Conservation (phyloP, 2,888 invertebrate species). For the Aleiodes alternator region DNA sequence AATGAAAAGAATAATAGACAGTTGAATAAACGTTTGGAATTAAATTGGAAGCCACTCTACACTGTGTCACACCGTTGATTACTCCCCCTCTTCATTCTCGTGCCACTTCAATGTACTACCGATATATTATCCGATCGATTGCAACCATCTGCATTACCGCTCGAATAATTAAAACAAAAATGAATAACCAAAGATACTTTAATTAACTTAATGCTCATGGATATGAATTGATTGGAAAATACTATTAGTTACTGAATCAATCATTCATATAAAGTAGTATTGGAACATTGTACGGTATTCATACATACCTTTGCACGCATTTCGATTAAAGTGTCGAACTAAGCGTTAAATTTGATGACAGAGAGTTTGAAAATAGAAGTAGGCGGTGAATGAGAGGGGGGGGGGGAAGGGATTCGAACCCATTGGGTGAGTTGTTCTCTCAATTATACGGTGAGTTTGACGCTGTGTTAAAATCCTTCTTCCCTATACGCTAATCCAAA, state of each 20-base stretch:
- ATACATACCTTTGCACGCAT: slow-evolving; percentile 23
- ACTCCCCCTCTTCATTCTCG: background rate
- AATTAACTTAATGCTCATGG: slow-evolving; percentile 23
- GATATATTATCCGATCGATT: background rate
- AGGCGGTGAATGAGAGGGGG: too few species aligned
- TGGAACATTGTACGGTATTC: background rate
- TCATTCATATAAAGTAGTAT: slow-evolving; percentile 28
- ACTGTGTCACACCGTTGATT: slow-evolving; percentile 15
- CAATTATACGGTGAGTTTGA: slow-evolving; percentile 19
- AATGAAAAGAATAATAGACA: slow-evolving; percentile 17
- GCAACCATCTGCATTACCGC: background rate
- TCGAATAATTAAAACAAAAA: slow-evolving; percentile 23
- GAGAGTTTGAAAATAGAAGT: background rate
- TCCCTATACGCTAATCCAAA: background rate
- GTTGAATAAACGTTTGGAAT: slow-evolving; percentile 22
- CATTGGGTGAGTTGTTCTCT: slow-evolving; percentile 21
- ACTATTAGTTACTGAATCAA: slow-evolving; percentile 39
- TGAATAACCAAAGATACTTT: slow-evolving; percentile 28
- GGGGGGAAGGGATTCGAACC: background rate
- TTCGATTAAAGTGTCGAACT: slow-evolving; percentile 49
- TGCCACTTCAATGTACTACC: too few species aligned
- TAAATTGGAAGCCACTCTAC: slow-evolving; percentile 1
- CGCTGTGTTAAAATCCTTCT: slow-evolving; percentile 23
- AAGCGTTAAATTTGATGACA: slow-evolving; percentile 37
- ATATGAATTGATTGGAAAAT: slow-evolving; percentile 27